Evolutionary conservation across 2,797 vertebrate species (phyloP), one percentile per base, ranked within the genome.

Genomic region (Acestrorhynchus altus): DNA sequence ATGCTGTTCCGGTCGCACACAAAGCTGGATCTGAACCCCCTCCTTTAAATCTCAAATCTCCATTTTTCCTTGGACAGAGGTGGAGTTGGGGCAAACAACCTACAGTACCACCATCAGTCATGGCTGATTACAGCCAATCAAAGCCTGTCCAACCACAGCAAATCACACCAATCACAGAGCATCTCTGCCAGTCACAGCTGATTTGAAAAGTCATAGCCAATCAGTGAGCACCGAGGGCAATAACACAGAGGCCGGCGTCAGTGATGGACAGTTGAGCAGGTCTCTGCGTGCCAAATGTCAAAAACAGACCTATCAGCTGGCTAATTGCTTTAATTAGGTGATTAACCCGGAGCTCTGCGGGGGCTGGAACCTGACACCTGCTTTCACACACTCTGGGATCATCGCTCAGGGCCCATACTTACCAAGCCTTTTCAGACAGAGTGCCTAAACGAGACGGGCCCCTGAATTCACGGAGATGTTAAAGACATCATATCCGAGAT

Each of bases 281-380:
- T 77, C 77, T 64, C 47, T 66, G 56, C 44, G 59, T 82, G 79
- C 74, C 82, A 81, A 83, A 85, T 79, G 84, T 83, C 74, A 80
- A 72, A 79, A 82, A 77, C 71, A 78, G 12, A 51, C 77, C 74
- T 83, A 80, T 82, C 74, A 73, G 77, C 61, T 54, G 71, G 64
- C 74, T 80, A 83, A 85, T 83, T 78, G 69, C 80, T 83, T 82
- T 83, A 83, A 85, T 83, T 80, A 80, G 82, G 74, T 83, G 69
- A 85, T 85, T 85, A 83, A 79, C 59, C 49, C 39, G 78, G 80
- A 78, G 71, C 80, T 83, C 60, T 76, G 66, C 64, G 72, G 77
- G 77, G 77, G 65, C 72, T 56, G 78, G 65, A 82, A 82, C 77
- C 75, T 47, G 69, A 85, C 84, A 83, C 82, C 82, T 85, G 81